Evolutionary conservation across 1,140 invertebrate species (phyloP).

Genomic region (Drosophila azteca): DNA sequence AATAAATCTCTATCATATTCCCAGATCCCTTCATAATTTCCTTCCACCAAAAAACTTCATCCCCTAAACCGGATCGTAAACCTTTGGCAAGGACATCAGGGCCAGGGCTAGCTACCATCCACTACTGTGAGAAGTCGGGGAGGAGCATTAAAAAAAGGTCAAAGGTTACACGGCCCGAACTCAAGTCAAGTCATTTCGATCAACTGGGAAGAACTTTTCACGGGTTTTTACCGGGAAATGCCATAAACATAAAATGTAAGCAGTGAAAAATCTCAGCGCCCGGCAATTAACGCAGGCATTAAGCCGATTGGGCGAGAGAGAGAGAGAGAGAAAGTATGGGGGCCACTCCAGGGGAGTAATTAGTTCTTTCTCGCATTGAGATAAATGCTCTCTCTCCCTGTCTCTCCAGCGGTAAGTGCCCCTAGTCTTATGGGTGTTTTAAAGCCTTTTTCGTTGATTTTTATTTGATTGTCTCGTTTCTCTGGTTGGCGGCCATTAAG

Average conservation of each 20-base stretch:
- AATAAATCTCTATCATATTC: conserved; percentile 39
- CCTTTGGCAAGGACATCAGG: conserved; percentile 32
- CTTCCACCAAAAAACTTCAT: conserved; percentile 18
- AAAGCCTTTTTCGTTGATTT: conserved; percentile 73
- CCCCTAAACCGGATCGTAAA: conserved; percentile 29
- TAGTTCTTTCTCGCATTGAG: conserved; percentile 45
- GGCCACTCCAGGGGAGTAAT: conserved; percentile 49
- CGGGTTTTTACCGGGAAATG: conserved; percentile 67
- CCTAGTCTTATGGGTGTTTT: conserved; percentile 63
- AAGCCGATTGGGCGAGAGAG: conserved; percentile 34
- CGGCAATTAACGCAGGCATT: conserved; percentile 72
- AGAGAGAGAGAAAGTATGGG: conserved; percentile 7
- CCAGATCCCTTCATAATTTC: conserved; percentile 14
- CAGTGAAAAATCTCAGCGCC: conserved; percentile 65
- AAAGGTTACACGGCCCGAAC: conserved; percentile 29
- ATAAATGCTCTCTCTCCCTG: conserved; percentile 26
- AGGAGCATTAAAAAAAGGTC: conserved; percentile 39
- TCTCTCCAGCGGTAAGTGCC: conserved; percentile 64
- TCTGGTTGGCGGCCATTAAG: conserved; percentile 63
- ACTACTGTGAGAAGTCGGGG: conserved; percentile 29
- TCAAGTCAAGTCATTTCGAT: conserved; percentile 36
- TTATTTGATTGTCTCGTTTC: conserved; percentile 57
- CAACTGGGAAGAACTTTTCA: conserved; percentile 70
- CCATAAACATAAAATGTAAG: conserved; percentile 62
- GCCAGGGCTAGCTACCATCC: neutral